Evolutionary conservation across 2,113 vertebrate species (phyloP).

Genomic region (Alosa alosa): DNA sequence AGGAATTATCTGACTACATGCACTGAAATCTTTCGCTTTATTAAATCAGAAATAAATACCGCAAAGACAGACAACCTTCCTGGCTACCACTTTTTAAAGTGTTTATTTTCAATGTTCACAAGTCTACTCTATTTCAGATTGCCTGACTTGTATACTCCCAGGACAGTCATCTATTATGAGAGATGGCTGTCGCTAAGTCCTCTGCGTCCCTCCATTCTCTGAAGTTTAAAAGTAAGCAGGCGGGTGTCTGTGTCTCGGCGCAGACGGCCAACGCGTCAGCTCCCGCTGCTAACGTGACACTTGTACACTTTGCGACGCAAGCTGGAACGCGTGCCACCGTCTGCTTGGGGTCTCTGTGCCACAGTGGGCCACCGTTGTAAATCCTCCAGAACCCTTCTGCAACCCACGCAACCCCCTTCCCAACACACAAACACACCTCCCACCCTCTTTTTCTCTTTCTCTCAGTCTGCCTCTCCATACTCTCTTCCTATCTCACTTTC

Average conservation of each 20-base stretch:
- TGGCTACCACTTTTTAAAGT: neutral
- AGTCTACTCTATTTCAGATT: neutral
- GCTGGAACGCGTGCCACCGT: conserved; percentile 3
- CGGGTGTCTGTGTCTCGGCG: neutral
- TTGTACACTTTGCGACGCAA: neutral
- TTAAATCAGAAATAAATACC: neutral
- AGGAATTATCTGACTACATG: neutral
- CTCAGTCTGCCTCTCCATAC: neutral
- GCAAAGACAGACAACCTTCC: neutral
- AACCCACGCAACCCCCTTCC: neutral
- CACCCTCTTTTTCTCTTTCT: neutral
- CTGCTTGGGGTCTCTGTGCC: neutral
- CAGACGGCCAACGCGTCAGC: neutral
- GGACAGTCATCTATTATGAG: neutral
- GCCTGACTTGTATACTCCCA: neutral
- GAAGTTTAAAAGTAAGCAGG: neutral
- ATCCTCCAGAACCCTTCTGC: neutral
- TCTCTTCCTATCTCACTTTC: neutral
- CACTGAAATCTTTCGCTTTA: neutral
- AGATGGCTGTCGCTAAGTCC: neutral
- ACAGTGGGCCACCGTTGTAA: conserved; percentile 2
- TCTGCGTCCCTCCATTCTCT: neutral
- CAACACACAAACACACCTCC: neutral
- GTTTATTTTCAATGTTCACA: neutral
- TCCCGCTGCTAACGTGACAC: neutral